phyloP scores from a whole-genome alignment of 2,888 invertebrate species.

The Ommatoiulus sabulosus region DNA sequence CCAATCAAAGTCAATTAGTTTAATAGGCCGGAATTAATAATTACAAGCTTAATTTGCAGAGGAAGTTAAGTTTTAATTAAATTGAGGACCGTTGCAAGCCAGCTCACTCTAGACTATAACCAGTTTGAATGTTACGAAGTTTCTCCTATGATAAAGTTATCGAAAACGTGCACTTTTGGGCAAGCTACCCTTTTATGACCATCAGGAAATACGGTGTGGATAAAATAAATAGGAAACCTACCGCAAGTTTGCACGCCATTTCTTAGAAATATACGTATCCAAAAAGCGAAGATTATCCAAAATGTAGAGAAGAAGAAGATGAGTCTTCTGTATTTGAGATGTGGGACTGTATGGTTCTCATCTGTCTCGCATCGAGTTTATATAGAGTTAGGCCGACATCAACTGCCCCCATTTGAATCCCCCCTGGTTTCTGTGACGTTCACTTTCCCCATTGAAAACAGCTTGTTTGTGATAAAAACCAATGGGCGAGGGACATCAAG shows the following conservation, averaged over 20 bases:
- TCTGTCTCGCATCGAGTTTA: slow-evolving; percentile 25
- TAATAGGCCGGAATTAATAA: neutral
- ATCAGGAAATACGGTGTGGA: neutral
- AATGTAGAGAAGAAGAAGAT: slow-evolving; percentile 18
- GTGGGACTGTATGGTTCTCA: slow-evolving; percentile 22
- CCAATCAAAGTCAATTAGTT: neutral
- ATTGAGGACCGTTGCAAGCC: neutral
- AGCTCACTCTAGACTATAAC: neutral
- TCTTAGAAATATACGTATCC: neutral
- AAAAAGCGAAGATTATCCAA: neutral
- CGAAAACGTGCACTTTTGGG: neutral
- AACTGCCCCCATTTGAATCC: slow-evolving; percentile 35
- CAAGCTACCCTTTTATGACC: neutral
- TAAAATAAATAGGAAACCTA: neutral
- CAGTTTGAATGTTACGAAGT: neutral
- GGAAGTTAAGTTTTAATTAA: neutral
- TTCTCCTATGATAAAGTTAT: neutral
- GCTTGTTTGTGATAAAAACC: slow-evolving; percentile 44
- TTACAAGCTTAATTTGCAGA: neutral
- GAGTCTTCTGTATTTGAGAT: neutral
- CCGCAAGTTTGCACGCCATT: slow-evolving; percentile 38
- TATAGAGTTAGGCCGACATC: neutral
- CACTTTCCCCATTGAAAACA: slow-evolving; percentile 49
- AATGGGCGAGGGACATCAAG: slow-evolving; percentile 24
- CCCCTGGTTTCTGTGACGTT: slow-evolving; percentile 23